These are phyloP conservation scores for Rhizomys pruinosus DNA, from an alignment of 2,113 vertebrate genomes.

Conservation along the genomic window DNA sequence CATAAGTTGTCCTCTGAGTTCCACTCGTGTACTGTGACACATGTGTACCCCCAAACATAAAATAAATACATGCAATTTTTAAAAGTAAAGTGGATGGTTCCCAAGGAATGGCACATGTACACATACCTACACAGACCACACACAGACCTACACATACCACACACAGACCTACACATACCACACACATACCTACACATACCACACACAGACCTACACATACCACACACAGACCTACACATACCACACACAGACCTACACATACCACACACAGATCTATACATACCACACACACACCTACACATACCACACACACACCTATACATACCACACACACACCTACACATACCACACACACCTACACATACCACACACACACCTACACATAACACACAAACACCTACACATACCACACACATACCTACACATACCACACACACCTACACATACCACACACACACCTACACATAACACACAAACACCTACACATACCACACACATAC, in stretches of 20 bases:
- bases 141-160: background rate
- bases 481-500: no score
- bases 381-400: background rate
- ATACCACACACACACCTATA: background rate
- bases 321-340: no score
- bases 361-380: no score
- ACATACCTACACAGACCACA: accelerated
- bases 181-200: no score
- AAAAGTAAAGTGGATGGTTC: background rate
- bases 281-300: background rate
- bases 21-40: no score
- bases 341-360: no score
- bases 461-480: background rate
- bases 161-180: no score
- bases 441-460: accelerated
- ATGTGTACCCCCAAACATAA: background rate
- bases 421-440: background rate
- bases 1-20: background rate
- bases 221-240: no score
- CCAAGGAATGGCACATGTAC: background rate
- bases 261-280: background rate
- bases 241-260: background rate
- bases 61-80: background rate
- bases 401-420: background rate
- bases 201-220: background rate